Percentiles rank a stretch among this genome's conserved stretches.
phyloP scores from a whole-genome alignment of 2,797 vertebrate species.

The Babyrousa celebensis region DNA sequence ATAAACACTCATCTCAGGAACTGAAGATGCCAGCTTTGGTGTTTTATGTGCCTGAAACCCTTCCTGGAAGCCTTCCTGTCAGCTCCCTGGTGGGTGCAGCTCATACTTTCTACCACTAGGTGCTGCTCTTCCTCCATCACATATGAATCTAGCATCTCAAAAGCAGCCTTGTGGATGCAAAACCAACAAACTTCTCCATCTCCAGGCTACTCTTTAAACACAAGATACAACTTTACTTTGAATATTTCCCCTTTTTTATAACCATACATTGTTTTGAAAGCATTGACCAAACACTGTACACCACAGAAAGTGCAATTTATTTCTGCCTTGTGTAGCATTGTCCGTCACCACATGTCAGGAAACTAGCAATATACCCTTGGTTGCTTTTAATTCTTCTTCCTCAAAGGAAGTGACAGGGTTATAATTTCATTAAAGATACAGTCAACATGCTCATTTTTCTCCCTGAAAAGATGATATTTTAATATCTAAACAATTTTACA shows the following conservation, averaged over 20 bases:
- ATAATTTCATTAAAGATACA: not conserved
- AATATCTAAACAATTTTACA: slow-evolving; percentile 9
- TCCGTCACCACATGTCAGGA: not conserved
- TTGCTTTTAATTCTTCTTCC: slow-evolving; percentile 41
- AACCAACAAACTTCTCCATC: not conserved
- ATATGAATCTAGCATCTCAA: not conserved
- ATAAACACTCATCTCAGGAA: not conserved
- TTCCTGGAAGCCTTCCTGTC: not conserved
- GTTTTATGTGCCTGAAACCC: not conserved
- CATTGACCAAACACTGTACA: not conserved
- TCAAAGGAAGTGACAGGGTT: not conserved
- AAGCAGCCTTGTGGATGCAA: not conserved
- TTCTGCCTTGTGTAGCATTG: not conserved
- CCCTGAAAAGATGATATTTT: not conserved
- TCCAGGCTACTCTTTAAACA: not conserved
- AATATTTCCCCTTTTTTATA: slow-evolving; percentile 34
- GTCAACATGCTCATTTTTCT: not conserved
- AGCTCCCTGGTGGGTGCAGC: slow-evolving; percentile 64
- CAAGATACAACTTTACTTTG: not conserved
- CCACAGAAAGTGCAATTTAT: slow-evolving; percentile 44
- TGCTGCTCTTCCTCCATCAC: slow-evolving; percentile 85
- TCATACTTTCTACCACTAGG: slow-evolving; percentile 84
- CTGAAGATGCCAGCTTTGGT: not conserved
- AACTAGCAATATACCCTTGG: not conserved
- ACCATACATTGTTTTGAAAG: slow-evolving; percentile 11